phyloP scores from a whole-genome alignment of 2,888 invertebrate genomes.

The Charanyca ferruginea region DNA sequence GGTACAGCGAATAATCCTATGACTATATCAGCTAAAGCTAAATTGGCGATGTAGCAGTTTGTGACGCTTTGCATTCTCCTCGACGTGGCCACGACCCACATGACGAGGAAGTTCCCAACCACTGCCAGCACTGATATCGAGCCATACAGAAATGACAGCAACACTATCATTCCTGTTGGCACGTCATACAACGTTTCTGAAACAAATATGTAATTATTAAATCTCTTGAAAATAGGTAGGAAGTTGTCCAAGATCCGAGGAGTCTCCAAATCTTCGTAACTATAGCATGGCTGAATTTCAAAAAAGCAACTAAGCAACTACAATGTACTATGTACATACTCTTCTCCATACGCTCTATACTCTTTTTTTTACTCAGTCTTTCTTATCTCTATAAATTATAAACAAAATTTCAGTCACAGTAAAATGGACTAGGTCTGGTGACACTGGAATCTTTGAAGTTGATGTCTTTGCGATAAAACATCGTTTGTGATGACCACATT shows the following conservation, averaged over 20 bases:
- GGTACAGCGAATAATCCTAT: slow-evolving; percentile 97
- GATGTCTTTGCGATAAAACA: too few species aligned
- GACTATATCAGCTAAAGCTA: slow-evolving; percentile 96
- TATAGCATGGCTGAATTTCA: too few species aligned
- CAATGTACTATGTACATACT: too few species aligned
- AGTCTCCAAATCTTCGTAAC: not conserved
- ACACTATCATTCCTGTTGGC: slow-evolving; percentile 93
- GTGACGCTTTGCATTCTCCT: slow-evolving; percentile 95
- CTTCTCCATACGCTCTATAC: too few species aligned
- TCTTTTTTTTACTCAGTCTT: too few species aligned
- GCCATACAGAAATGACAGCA: slow-evolving; percentile 95
- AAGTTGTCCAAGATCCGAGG: too few species aligned
- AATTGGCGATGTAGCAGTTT: slow-evolving; percentile 96
- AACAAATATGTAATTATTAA: slow-evolving; percentile 67
- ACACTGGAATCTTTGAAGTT: too few species aligned
- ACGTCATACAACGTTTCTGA: slow-evolving; percentile 93
- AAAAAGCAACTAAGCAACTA: too few species aligned
- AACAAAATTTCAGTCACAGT: too few species aligned
- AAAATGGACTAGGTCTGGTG: too few species aligned
- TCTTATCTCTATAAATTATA: too few species aligned
- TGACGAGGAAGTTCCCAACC: slow-evolving; percentile 96
- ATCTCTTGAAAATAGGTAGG: slow-evolving; percentile 17
- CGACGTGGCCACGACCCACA: slow-evolving; percentile 95
- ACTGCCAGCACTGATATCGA: slow-evolving; percentile 95
- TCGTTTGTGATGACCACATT: too few species aligned